phyloP scores from a whole-genome alignment of 2,797 vertebrate species.

The Fratercula arctica region DNA sequence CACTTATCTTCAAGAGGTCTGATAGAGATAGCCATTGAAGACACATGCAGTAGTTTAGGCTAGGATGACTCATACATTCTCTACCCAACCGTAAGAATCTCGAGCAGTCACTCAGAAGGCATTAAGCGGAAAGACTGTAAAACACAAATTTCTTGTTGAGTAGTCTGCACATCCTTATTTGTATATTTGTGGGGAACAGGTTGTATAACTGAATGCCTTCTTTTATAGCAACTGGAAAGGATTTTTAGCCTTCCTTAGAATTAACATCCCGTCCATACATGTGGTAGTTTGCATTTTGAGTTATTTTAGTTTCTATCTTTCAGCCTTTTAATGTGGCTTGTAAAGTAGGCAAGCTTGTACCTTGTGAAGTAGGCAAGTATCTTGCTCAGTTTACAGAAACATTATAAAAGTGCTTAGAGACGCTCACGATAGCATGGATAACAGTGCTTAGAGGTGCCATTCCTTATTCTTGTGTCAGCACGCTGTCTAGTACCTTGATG shows the following conservation, averaged over 20 bases:
- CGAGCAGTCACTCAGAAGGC: neutral
- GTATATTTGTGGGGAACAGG: neutral
- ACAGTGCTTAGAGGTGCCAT: neutral
- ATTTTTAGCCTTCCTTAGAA: neutral
- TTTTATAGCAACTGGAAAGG: neutral
- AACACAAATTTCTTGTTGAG: neutral
- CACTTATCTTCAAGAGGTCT: neutral
- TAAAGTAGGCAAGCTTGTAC: neutral
- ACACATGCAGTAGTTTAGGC: neutral
- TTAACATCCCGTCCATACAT: neutral
- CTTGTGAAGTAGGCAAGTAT: neutral
- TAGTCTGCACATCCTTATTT: neutral
- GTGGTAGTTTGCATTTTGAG: neutral
- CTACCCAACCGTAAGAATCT: neutral
- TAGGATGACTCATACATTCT: neutral
- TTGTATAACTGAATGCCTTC: neutral
- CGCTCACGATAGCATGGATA: neutral
- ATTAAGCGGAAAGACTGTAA: neutral
- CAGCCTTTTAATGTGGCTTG: neutral
- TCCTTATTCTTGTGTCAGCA: neutral
- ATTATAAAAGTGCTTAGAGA: neutral
- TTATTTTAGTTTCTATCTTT: conserved; percentile 20
- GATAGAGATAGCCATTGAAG: neutral
- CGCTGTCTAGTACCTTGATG: neutral
- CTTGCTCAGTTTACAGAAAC: neutral